These are phyloP conservation scores for Chaetophractus vellerosus DNA, from an alignment of 2,797 vertebrate genomes.

Conservation along the genomic window DNA sequence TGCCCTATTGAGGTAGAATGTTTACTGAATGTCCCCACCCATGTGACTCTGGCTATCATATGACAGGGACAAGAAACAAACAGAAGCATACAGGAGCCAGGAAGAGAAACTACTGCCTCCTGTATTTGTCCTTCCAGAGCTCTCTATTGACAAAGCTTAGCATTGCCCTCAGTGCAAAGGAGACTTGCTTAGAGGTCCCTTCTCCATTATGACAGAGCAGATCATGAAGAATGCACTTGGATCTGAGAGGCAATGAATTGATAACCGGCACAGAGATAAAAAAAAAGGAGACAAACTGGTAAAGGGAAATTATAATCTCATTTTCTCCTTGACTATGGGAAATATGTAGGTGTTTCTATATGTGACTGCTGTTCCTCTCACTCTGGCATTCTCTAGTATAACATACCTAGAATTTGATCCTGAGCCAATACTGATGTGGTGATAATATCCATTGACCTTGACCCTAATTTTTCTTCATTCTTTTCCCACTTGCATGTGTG, in stretches of 20 bases:
- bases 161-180: neutral
- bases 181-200: neutral
- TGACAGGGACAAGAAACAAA: neutral
- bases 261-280: neutral
- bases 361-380: neutral
- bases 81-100: neutral
- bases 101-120: neutral
- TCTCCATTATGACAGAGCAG: neutral
- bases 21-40: neutral
- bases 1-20: neutral
- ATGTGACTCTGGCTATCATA: neutral
- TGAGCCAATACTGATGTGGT: neutral
- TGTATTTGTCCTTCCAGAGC: neutral
- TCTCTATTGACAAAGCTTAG: neutral
- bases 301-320: neutral
- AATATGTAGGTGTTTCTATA: neutral
- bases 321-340: neutral
- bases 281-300: neutral
- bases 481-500: accelerated
- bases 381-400: neutral
- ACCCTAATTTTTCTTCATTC: neutral
- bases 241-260: neutral
- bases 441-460: neutral
- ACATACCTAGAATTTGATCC: neutral
- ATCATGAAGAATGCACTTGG: neutral